Base-by-base conservation (phyloP, 2,113 vertebrate genomes). In the Hippopotamus amphibius region DNA sequence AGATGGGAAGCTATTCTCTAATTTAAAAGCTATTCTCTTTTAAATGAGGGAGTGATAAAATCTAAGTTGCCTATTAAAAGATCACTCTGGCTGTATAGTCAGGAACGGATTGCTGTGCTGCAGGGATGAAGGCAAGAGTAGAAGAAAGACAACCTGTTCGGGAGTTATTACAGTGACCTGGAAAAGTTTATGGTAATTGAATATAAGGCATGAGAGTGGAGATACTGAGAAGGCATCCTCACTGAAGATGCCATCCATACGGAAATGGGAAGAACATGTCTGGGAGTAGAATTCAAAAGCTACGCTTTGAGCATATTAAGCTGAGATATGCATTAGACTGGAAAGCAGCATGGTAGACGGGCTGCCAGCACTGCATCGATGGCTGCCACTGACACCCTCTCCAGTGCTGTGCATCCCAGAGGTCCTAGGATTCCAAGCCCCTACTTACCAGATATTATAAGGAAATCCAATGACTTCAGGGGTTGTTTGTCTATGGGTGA, bases 311-410 rank as follows among this genome's bases (percentile, higher is more conserved):
- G 30, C 46, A 26, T 41, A 24, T 26, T 86, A 37, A 50, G 12
- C 59, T 55, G 19, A 88, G 41, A 15, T 21, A 4, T 3, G 10
- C 2, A 41, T 74, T 43, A 30, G 16, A 30, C 50, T 24, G 46
- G 33, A 59, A 95, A 95, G 83, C 71, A 33, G 59, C 7, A 24
- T 7, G 50, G 53, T 37, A 61, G 24, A 41, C 48, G 19, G 5
- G 19, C 17, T 12, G n/a, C 30, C 2, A 1, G 26, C 3, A 10
- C 6, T 22, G 3, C 11, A 19, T 19, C 30, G 33, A 30, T 4
- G 21, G 26, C 71, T 41, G 3, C 16, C 24, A 5, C 43, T 16
- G n/a, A 37, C 6, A 16, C 1, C 22, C 43, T 5, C 22, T 76
- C 41, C 15, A 5, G 43, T 17, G 26, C 79, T 28, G 37, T 85